Evolutionary conservation across 2,113 vertebrate genomes (phyloP), one percentile per base, ranked within the genome.

Genomic region (Scortum barcoo): DNA sequence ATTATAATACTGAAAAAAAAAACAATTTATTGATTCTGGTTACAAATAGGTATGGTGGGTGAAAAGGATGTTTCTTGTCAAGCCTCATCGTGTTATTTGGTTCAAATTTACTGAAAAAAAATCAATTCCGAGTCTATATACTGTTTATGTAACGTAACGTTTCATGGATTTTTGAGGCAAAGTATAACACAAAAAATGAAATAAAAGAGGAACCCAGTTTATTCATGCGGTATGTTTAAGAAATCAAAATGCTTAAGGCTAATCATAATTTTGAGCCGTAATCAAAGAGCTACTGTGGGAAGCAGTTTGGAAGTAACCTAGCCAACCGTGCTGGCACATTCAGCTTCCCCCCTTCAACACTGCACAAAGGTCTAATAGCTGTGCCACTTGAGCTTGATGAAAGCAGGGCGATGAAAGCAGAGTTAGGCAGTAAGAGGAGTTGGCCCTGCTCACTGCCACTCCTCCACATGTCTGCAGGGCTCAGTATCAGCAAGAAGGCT

Each of bases 361-460:
- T 4, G 68, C 89, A 91, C 84, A 92, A 86, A 91, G 86, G 87
- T 86, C 91, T 90, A 89, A 91, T 90, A 87, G 90, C 86, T 71
- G 76, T 80, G 86, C 76, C 87, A 89, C 89, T 91, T 78, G 85
- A 91, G 89, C 77, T 61, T 72, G 90, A 92, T 93, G 83, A 92
- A 87, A 88, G 89, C 81, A 61, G 76, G 84, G 72, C 60, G 73
- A 88, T 90, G 90, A 91, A 86, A 91, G 89, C 86, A 76, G 83
- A 91, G 87, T 86, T 81, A 86, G 86, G 84, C 84, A 65, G 84
- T 73, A 62, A 87, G 86, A 90, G 86, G 84, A 90, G 87, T 61
- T 81, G 85, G 86, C 88, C 83, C 78, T 65, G 82, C 84, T 89
- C 56, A 2, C 84, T 80, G 79, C 82, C 77, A 83, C 87, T 84